phyloP scores from a whole-genome alignment of 2,888 invertebrate genomes.

The Apodemia zela region DNA sequence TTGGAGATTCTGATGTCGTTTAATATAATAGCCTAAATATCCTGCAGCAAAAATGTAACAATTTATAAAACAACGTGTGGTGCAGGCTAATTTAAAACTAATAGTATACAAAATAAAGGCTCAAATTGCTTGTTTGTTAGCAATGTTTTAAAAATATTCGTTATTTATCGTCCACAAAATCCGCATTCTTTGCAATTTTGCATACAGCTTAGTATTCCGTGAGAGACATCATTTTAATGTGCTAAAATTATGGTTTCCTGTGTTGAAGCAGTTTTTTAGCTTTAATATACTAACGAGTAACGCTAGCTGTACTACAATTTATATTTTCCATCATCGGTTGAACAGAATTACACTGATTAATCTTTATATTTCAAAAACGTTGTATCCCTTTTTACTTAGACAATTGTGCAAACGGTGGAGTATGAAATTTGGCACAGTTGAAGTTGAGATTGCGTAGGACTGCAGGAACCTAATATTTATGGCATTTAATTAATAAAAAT shows the following conservation, averaged over 20 bases:
- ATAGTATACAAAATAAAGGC: neutral
- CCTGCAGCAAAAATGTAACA: neutral
- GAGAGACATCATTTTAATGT: neutral
- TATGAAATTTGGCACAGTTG: no score
- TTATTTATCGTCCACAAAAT: constrained; percentile 3
- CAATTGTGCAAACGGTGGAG: no score
- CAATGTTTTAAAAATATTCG: constrained; percentile 3
- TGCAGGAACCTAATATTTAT: no score
- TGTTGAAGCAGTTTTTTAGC: neutral
- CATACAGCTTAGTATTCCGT: constrained; percentile 5
- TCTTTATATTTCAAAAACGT: no score
- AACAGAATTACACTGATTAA: no score
- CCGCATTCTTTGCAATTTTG: constrained; percentile 13
- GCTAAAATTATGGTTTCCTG: constrained; percentile 4
- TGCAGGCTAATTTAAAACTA: neutral
- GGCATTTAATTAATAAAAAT: no score
- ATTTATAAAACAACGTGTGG: neutral
- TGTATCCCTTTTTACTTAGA: no score
- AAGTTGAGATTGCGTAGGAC: no score
- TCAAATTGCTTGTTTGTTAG: neutral
- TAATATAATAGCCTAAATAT: neutral
- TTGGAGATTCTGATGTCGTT: neutral
- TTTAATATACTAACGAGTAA: no score
- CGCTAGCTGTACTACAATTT: no score
- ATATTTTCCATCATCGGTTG: no score